Base-by-base conservation (phyloP, 2,888 invertebrate genomes). In the Cotesia congregata region DNA sequence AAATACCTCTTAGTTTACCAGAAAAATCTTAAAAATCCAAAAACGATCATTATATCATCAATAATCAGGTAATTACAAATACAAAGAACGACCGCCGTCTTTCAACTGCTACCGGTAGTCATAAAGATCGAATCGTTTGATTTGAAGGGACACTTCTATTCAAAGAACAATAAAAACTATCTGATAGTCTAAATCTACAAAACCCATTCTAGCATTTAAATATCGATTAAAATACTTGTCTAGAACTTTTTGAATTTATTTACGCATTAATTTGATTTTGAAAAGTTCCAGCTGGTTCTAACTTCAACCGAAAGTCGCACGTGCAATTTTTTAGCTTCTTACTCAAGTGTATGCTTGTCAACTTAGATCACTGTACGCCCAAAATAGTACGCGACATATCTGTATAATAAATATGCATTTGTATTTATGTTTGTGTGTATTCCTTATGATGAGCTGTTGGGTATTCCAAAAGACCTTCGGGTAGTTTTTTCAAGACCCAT, bases 331-430 rank as follows among this genome's bases (percentile, higher is more conserved):
- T 50, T 50, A 3, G 50, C 50, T 50, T 50, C 9, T 1, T 50
- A 9, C 12, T 12, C 7, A 50, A 50, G 50, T 50, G 50, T 50
- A 4, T 12, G 83, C 77, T 82, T 80, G 83, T 85, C 84, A 82
- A 81, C 79, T 80, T 72, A 75, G 78, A 82, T 83, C 80, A 80
- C 76, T 82, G 81, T 85, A 83, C 84, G 84, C 85, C 80, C 81
- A 81, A 79, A 81, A 81, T 76, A 81, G 77, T 74, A 78, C 70
- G 72, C 70, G 72, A 79, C 75, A 9, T 74, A 60, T n/a, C 12
- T 70, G 50, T 70, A 70, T 70, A 70, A 30, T 70, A 70, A 30
- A 70, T 59, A 70, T 70, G 74, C n/a, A 50, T 12, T 12, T 50
- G 12, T 50, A 67, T 64, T 71, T 67, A 59, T 39, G 12, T 12